These are phyloP conservation scores for Rhabdomys pumilio DNA, from an alignment of 2,797 vertebrate genomes.

Conservation along the genomic window DNA sequence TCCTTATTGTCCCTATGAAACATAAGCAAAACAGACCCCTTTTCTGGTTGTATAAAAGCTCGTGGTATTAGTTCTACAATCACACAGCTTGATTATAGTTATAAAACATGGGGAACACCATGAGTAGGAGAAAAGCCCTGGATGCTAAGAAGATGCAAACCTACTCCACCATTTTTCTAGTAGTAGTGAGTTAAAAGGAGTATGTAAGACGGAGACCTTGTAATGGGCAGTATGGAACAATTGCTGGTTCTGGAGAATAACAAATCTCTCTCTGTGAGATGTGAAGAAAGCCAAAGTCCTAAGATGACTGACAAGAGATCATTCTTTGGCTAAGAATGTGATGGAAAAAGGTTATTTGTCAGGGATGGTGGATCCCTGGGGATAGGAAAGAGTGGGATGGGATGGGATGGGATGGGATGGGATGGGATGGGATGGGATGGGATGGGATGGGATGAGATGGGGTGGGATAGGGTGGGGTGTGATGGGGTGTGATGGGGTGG, in stretches of 20 bases:
- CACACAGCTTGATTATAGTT: neutral
- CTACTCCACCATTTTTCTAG: neutral
- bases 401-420: neutral
- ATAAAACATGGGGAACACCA: neutral
- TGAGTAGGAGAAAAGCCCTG: neutral
- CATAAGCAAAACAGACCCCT: neutral
- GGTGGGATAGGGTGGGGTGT: rapidly evolving
- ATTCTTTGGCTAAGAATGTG: neutral
- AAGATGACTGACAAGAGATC: neutral
- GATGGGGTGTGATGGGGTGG: rapidly evolving
- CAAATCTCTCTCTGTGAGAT: neutral
- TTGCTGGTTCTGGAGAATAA: neutral
- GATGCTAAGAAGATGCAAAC: neutral
- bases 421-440: rapidly evolving
- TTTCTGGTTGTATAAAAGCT: neutral
- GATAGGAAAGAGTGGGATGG: neutral
- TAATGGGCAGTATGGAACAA: neutral
- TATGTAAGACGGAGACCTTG: neutral
- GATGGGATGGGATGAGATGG: rapidly evolving
- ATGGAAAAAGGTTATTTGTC: neutral
- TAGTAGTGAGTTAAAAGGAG: neutral
- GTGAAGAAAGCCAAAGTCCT: neutral
- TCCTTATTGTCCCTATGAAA: neutral
- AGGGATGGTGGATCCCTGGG: neutral
- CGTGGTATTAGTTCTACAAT: neutral